Evolutionary conservation across 2,888 invertebrate genomes (phyloP).

Genomic region (Noctuana brunneofusca): DNA sequence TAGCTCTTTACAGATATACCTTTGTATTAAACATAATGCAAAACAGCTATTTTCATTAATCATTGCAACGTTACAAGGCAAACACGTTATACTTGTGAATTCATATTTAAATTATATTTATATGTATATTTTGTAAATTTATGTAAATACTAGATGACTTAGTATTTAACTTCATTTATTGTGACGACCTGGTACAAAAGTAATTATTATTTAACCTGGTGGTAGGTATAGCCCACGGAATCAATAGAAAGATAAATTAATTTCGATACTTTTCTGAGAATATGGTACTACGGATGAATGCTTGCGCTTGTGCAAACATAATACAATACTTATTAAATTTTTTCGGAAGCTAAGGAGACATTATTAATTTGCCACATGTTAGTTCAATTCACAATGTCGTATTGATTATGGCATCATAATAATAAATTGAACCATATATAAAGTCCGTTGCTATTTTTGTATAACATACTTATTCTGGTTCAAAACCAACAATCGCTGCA

Average conservation of each 20-base stretch:
- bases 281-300: too few relatives aligned
- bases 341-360: constrained; percentile 9
- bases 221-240: neutral
- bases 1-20: constrained; percentile 13
- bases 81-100: constrained; percentile 52
- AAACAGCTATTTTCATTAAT: constrained; percentile 49
- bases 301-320: too few relatives aligned
- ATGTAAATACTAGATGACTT: constrained; percentile 26
- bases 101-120: constrained; percentile 49
- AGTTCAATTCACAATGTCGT: constrained; percentile 52
- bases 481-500: neutral
- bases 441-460: neutral
- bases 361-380: constrained; percentile 45
- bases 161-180: constrained; percentile 4
- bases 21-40: constrained; percentile 33
- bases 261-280: too few relatives aligned
- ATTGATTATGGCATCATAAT: constrained; percentile 41
- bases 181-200: neutral
- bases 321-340: neutral
- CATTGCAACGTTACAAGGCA: constrained; percentile 54
- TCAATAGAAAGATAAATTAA: neutral
- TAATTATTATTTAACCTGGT: too few relatives aligned
- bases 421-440: constrained; percentile 2
- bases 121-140: constrained; percentile 30
- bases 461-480: neutral